A percentile compares a stretch with the other conserved stretches of the same genome.
These are phyloP conservation scores for Teleopsis dalmanni DNA, from an alignment of 1,140 invertebrate species.

Conservation along the genomic window DNA sequence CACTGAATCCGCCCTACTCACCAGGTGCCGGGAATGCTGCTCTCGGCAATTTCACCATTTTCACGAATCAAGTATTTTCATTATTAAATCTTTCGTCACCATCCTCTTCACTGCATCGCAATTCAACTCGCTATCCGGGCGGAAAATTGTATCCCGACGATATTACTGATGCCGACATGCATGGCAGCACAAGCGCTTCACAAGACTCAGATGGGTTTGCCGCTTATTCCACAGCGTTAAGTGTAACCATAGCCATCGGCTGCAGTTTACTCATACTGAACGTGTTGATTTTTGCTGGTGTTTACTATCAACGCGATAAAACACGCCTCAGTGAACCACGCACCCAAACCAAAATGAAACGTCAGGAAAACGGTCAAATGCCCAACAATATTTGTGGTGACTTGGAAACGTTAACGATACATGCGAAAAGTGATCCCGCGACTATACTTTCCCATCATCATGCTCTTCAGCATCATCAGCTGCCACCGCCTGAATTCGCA, in stretches of 20 bases:
- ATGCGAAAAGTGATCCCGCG: slow-evolving; percentile 58
- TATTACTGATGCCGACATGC: slow-evolving; percentile 35
- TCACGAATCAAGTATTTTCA: slow-evolving; percentile 42
- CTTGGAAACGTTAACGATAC: slow-evolving; percentile 59
- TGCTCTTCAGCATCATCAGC: slow-evolving; percentile 63
- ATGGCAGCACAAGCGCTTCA: slow-evolving; percentile 47
- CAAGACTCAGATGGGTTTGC: slow-evolving; percentile 77
- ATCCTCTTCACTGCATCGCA: slow-evolving; percentile 35
- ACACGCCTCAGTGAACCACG: slow-evolving; percentile 58
- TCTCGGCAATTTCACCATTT: slow-evolving; percentile 39
- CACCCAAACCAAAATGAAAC: slow-evolving; percentile 54
- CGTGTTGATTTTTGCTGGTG: slow-evolving; percentile 85
- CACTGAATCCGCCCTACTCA: slow-evolving; percentile 43
- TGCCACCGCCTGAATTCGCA: slow-evolving; percentile 69
- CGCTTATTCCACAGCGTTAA: slow-evolving; percentile 78
- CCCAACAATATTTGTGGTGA: slow-evolving; percentile 76
- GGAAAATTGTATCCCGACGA: slow-evolving; percentile 33
- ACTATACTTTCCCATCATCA: slow-evolving; percentile 60
- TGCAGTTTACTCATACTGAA: slow-evolving; percentile 84
- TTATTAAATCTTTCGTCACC: slow-evolving; percentile 40
- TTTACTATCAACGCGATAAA: slow-evolving; percentile 88
- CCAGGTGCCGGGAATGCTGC: slow-evolving; percentile 45
- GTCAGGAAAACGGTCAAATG: slow-evolving; percentile 76
- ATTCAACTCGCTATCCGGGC: slow-evolving; percentile 23
- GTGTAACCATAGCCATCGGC: slow-evolving; percentile 90